Conservation (phyloP, 2,888 invertebrate genomes). For the Cynaeus angustus region DNA sequence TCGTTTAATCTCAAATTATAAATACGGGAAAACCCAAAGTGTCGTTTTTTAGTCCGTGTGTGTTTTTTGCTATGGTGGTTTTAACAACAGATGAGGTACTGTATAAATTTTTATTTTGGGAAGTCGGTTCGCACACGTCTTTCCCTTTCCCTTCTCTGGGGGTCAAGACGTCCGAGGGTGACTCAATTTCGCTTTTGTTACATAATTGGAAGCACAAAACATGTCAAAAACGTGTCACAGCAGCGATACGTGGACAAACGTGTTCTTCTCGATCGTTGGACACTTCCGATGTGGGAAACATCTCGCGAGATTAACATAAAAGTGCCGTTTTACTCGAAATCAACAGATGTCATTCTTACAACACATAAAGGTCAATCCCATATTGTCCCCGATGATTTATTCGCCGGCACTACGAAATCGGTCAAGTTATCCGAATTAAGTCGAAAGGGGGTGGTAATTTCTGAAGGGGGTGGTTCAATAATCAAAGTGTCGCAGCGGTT, state of each 20-base stretch:
- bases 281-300: slow-evolving; percentile 35
- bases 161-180: slow-evolving; percentile 63
- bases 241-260: slow-evolving; percentile 51
- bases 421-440: slow-evolving; percentile 26
- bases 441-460: slow-evolving; percentile 39
- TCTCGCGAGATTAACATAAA: not conserved
- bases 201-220: slow-evolving; percentile 68
- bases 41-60: slow-evolving; percentile 12
- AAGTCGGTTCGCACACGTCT: slow-evolving; percentile 10
- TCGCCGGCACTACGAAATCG: slow-evolving; percentile 19
- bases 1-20: slow-evolving; percentile 28
- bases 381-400: slow-evolving; percentile 67
- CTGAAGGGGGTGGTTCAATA: slow-evolving; percentile 56
- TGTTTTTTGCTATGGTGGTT: slow-evolving; percentile 19
- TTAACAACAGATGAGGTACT: slow-evolving; percentile 10
- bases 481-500: slow-evolving; percentile 69
- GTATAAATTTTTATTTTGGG: slow-evolving; percentile 16
- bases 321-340: slow-evolving; percentile 15
- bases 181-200: slow-evolving; percentile 65
- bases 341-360: slow-evolving; percentile 61
- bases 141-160: slow-evolving; percentile 39
- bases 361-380: slow-evolving; percentile 70
- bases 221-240: slow-evolving; percentile 66
- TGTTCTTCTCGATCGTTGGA: slow-evolving; percentile 41
- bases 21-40: not conserved